A percentile compares a stretch with the other conserved stretches of the same genome.
phyloP scores from a whole-genome alignment of 2,113 vertebrate genomes.

The Raja brachyura region DNA sequence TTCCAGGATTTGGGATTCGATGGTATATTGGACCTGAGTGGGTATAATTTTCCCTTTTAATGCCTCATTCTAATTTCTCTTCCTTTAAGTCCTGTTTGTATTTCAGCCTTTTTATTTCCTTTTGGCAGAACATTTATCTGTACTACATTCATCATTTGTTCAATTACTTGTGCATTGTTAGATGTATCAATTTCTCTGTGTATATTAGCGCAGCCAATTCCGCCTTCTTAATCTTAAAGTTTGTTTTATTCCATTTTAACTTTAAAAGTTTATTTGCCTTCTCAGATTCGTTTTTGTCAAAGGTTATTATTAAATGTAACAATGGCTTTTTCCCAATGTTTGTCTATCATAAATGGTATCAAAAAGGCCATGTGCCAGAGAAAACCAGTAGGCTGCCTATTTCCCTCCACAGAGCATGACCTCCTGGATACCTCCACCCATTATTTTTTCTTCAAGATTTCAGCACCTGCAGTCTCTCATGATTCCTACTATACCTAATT shows the following conservation, averaged over 20 bases:
- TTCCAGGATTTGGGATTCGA: not conserved
- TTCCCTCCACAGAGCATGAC: no score
- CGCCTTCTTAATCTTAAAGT: not conserved
- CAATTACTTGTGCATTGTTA: not conserved
- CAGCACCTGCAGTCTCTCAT: no score
- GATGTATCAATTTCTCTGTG: not conserved
- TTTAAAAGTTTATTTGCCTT: not conserved
- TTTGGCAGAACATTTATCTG: not conserved
- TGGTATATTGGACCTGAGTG: not conserved
- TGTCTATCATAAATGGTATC: no score
- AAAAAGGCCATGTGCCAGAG: no score
- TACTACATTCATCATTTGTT: not conserved
- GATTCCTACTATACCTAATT: not conserved
- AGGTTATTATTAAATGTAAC: not conserved
- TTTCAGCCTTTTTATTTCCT: not conserved
- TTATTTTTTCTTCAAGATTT: no score
- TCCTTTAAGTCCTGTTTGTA: not conserved
- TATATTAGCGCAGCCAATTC: not conserved
- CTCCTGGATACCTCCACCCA: no score
- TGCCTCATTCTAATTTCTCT: not conserved
- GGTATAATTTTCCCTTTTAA: not conserved
- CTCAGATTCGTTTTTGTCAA: not conserved
- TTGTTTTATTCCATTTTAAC: not conserved
- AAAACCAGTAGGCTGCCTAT: no score
- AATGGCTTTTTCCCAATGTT: not conserved